A percentile compares a stretch with the other conserved stretches of the same genome.
phyloP scores from a whole-genome alignment of 2,888 invertebrate genomes.

The Chironomus tentans region DNA sequence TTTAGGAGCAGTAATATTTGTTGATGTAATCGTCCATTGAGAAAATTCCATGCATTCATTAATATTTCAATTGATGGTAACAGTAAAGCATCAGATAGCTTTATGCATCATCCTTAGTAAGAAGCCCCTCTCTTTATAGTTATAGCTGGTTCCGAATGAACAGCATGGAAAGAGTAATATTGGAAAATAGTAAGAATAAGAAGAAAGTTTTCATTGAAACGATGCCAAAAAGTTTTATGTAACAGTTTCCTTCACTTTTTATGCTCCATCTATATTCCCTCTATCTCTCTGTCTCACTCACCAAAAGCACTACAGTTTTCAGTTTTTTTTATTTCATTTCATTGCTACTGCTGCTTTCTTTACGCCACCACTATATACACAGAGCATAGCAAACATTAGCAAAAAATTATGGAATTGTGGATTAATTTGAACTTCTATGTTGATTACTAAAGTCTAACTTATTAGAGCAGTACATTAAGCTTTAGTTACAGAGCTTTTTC shows the following conservation, averaged over 20 bases:
- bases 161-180: neutral
- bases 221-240: constrained; percentile 20
- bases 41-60: constrained; percentile 3
- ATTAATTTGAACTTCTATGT: no score
- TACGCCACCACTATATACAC: neutral
- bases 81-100: neutral
- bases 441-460: no score
- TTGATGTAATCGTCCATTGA: neutral
- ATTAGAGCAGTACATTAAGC: no score
- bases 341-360: neutral
- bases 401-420: no score
- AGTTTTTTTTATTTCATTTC: neutral
- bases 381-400: no score
- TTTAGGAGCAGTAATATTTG: no score
- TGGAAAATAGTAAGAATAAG: neutral
- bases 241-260: constrained; percentile 13
- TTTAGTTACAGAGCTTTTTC: no score
- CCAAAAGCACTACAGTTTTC: neutral
- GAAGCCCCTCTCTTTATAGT: neutral
- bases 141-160: neutral
- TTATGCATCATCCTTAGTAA: neutral
- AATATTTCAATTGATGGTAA: neutral
- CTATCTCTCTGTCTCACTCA: neutral
- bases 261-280: neutral
- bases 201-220: constrained; percentile 12